Conservation (phyloP, 2,113 vertebrate species). For the Hystrix brachyura region DNA sequence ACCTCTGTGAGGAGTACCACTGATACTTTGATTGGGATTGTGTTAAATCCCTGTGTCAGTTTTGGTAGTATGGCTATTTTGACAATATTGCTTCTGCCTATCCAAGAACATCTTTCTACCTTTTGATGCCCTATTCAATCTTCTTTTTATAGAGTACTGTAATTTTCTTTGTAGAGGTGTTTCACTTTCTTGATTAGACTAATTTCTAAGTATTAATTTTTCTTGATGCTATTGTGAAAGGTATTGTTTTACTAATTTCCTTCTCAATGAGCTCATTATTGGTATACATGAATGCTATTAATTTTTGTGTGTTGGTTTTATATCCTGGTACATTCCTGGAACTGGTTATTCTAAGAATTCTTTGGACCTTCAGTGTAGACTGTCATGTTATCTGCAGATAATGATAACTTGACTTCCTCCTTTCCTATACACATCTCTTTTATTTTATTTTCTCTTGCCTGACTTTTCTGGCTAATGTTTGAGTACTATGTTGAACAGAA, state of each 20-base stretch:
- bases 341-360: not conserved
- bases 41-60: not conserved
- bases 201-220: not conserved
- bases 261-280: not conserved
- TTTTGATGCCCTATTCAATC: not conserved
- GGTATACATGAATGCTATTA: not conserved
- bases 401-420: not conserved
- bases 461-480: not conserved
- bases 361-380: not conserved
- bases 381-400: not conserved
- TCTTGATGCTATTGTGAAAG: not conserved
- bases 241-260: too few species aligned
- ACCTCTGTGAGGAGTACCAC: not conserved
- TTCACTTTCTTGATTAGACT: not conserved
- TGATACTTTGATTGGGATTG: not conserved
- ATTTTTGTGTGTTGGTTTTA: not conserved
- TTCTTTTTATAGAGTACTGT: not conserved
- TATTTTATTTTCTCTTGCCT: not conserved
- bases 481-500: not conserved
- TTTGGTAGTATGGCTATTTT: not conserved
- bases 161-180: not conserved
- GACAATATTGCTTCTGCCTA: not conserved
- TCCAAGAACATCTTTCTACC: not conserved
- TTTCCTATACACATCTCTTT: not conserved
- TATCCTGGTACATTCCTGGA: not conserved